Conservation (phyloP, 2,888 invertebrate genomes). For the Thera britannica region DNA sequence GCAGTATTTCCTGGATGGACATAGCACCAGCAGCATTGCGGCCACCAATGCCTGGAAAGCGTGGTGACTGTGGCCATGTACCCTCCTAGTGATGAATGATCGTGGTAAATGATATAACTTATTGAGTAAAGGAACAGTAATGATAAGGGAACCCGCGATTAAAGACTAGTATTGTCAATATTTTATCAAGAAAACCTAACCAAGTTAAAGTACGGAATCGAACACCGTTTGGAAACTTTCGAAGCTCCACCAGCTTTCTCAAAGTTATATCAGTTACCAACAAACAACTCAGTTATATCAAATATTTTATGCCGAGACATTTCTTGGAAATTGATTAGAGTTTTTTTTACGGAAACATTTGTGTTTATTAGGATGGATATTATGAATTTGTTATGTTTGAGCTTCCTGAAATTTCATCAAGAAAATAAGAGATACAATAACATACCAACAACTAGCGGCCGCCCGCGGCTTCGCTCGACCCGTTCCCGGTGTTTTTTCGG, state of each 20-base stretch:
- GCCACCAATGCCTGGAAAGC: no score
- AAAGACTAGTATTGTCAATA: not conserved
- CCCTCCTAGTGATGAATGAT: no score
- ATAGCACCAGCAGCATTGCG: no score
- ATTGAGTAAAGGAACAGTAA: not conserved
- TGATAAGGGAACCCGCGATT: not conserved
- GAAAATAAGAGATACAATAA: no score
- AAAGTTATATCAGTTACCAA: conserved; percentile 1
- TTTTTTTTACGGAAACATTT: not conserved
- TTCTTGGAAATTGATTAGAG: not conserved
- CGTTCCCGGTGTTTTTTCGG: no score
- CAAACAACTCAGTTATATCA: not conserved
- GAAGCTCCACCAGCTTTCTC: not conserved
- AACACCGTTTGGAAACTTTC: conserved; percentile 8
- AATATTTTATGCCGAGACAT: not conserved
- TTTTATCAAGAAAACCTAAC: not conserved
- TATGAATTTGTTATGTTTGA: no score
- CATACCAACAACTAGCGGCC: no score
- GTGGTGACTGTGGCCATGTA: no score
- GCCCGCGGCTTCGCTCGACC: no score
- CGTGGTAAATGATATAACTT: not conserved
- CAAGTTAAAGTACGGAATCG: conserved; percentile 2
- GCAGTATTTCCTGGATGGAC: no score
- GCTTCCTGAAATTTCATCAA: no score
- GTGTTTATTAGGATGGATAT: not conserved